A percentile compares a stretch with the other conserved stretches of the same genome.
Evolutionary conservation across 2,888 invertebrate species (phyloP).

Genomic region (Zygogramma bicolorata): DNA sequence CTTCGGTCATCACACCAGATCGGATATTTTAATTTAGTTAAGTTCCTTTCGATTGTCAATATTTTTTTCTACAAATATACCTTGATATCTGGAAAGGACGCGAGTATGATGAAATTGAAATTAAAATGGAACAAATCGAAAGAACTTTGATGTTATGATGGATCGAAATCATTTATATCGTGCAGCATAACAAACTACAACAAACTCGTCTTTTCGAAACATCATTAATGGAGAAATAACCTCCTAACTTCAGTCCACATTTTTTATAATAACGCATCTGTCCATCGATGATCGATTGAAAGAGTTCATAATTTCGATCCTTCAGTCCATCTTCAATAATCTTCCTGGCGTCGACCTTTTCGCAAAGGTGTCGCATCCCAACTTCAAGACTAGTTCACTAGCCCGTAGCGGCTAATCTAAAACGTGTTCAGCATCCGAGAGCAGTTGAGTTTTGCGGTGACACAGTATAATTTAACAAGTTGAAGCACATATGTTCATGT

Average conservation of each 20-base stretch:
- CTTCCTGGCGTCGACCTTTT: slow-evolving; percentile 29
- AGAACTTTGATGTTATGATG: too few relatives aligned
- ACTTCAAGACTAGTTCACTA: slow-evolving; percentile 50
- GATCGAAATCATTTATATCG: too few relatives aligned
- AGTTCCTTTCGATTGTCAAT: too few relatives aligned
- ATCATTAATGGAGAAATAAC: too few relatives aligned
- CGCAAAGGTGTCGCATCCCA: slow-evolving; percentile 35
- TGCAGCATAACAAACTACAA: too few relatives aligned
- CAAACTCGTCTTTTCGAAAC: too few relatives aligned
- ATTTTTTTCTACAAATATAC: too few relatives aligned
- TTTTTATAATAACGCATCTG: not conserved
- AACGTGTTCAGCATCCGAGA: slow-evolving; percentile 60
- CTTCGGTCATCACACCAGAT: too few relatives aligned
- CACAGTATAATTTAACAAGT: slow-evolving; percentile 62
- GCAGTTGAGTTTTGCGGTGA: slow-evolving; percentile 57
- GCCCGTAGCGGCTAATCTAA: slow-evolving; percentile 60
- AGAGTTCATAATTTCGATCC: slow-evolving; percentile 4
- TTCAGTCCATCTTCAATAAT: slow-evolving; percentile 28
- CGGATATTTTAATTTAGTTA: too few relatives aligned
- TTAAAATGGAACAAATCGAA: too few relatives aligned
- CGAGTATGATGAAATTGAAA: too few relatives aligned
- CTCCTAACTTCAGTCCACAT: not conserved
- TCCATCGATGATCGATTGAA: not conserved
- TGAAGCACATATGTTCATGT: slow-evolving; percentile 48
- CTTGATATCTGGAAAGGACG: too few relatives aligned